A percentile compares a stretch with the other conserved stretches of the same genome.
phyloP scores from a whole-genome alignment of 2,797 vertebrate species.

The Numenius phaeopus region DNA sequence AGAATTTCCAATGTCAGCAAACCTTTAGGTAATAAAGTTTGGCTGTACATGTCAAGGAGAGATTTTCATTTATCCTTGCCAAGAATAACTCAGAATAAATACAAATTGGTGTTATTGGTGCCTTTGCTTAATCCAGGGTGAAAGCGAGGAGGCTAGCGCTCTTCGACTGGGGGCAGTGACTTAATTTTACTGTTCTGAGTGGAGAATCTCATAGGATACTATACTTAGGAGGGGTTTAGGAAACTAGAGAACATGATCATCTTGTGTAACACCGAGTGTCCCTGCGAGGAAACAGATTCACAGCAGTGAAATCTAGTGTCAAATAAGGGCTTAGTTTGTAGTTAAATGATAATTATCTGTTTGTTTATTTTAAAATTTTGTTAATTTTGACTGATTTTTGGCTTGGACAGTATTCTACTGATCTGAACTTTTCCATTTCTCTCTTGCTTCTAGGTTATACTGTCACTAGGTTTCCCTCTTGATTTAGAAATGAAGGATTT shows the following conservation, averaged over 20 bases:
- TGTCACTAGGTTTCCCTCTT: slow-evolving; percentile 47
- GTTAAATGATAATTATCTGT: neutral
- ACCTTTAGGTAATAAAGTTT: neutral
- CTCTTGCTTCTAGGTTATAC: slow-evolving; percentile 46
- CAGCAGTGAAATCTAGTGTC: neutral
- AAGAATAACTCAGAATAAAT: neutral
- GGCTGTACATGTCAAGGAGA: neutral
- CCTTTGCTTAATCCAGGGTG: neutral
- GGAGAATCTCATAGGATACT: neutral
- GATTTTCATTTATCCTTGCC: neutral
- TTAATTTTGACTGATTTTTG: neutral
- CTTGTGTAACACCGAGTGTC: neutral
- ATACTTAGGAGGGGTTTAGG: neutral
- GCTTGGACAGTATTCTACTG: neutral
- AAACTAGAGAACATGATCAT: neutral
- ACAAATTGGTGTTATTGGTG: neutral
- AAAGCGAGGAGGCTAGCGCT: neutral
- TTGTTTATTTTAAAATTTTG: neutral
- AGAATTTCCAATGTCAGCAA: neutral
- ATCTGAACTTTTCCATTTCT: neutral
- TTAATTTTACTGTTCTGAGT: neutral
- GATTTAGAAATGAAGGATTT: slow-evolving; percentile 73
- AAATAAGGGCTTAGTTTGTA: neutral
- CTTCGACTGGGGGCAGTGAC: neutral
- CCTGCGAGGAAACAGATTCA: neutral